A percentile compares a stretch with the other conserved stretches of the same genome.
Conservation (phyloP, 1,140 invertebrate genomes). For the Drosophila ogumai region DNA sequence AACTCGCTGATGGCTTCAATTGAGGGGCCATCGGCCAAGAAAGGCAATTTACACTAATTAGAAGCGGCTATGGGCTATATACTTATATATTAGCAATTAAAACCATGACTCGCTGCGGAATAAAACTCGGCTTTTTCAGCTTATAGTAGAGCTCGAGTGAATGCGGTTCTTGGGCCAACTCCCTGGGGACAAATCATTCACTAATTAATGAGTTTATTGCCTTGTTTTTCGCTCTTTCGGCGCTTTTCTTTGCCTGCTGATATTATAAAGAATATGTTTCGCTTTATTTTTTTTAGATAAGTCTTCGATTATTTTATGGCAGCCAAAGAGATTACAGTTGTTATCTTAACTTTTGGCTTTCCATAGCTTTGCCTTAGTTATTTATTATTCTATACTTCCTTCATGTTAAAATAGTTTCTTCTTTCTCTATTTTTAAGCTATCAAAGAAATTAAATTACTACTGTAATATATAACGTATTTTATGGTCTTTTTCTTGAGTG, state of each 20-base stretch:
- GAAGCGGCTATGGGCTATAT: constrained; percentile 5
- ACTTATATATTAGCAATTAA: constrained; percentile 9
- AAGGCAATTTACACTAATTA: constrained; percentile 43
- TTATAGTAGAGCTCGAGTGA: neutral
- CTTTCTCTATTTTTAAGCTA: neutral
- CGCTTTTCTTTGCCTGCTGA: neutral
- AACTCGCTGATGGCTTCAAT: constrained; percentile 2
- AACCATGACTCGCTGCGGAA: constrained; percentile 26
- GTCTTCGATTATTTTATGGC: constrained; percentile 27
- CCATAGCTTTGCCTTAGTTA: neutral
- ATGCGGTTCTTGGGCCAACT: constrained; percentile 1
- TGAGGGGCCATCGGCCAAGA: neutral
- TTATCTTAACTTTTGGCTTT: constrained; percentile 15
- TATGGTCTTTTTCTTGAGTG: too few species aligned
- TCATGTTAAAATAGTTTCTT: too few species aligned
- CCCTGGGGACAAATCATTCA: constrained; percentile 6
- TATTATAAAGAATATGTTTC: constrained; percentile 20
- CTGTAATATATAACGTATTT: neutral
- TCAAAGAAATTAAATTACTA: neutral
- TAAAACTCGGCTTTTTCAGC: constrained; percentile 4
- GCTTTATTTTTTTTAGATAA: constrained; percentile 18
- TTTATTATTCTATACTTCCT: neutral
- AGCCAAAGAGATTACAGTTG: constrained; percentile 10
- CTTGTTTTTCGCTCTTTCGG: constrained; percentile 23
- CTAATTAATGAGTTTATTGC: constrained; percentile 15